Conservation (phyloP, 2,888 invertebrate species). For the Macaria liturata region DNA sequence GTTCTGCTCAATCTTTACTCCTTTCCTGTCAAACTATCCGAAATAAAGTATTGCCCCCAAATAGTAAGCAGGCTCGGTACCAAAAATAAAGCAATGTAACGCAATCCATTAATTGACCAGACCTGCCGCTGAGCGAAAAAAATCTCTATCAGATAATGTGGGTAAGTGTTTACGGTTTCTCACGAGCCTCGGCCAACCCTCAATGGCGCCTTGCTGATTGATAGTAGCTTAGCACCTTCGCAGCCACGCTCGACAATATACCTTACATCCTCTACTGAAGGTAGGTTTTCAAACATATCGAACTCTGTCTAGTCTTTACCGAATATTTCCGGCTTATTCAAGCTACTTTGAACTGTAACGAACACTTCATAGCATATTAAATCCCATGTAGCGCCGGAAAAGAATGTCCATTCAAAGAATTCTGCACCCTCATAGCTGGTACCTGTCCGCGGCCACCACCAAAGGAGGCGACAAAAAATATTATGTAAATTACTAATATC, state of each 20-base stretch:
- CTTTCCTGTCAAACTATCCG: conserved; percentile 70
- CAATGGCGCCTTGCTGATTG: conserved; percentile 83
- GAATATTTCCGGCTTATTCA: conserved; percentile 27
- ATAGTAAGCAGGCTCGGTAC: conserved; percentile 67
- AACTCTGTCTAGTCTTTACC: conserved; percentile 37
- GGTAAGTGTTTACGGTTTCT: conserved; percentile 83
- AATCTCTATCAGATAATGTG: conserved; percentile 78
- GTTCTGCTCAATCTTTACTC: conserved; percentile 65
- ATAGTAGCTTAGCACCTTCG: conserved; percentile 75
- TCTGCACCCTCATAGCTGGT: conserved; percentile 81
- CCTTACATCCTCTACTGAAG: conserved; percentile 40
- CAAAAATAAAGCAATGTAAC: conserved; percentile 78
- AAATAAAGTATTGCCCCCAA: conserved; percentile 72
- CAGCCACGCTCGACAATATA: conserved; percentile 37
- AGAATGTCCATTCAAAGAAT: conserved; percentile 77
- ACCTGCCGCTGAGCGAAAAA: conserved; percentile 77
- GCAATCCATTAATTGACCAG: conserved; percentile 81
- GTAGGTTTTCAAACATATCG: conserved; percentile 30
- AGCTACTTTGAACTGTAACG: conserved; percentile 36
- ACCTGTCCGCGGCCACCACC: conserved; percentile 80
- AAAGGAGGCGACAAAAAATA: conserved; percentile 77
- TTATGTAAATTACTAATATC: conserved; percentile 80
- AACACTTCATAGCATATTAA: conserved; percentile 33
- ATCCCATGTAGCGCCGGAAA: conserved; percentile 32
- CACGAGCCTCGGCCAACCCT: conserved; percentile 79